phyloP scores from a whole-genome alignment of 1,140 invertebrate genomes.

The Drosophila nigromelanica region DNA sequence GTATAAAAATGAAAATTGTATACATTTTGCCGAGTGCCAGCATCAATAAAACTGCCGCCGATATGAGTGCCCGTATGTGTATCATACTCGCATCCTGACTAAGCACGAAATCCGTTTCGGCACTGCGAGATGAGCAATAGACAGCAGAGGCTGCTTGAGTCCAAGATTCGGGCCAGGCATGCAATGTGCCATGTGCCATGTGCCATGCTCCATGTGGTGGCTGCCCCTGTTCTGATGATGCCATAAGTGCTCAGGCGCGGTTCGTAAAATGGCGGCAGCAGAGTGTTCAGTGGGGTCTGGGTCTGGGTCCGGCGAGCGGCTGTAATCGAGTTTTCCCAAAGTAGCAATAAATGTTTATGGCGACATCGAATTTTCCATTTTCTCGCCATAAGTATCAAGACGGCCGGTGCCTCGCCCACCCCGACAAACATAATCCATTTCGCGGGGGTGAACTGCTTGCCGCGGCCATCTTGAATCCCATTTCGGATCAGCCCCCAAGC shows the following conservation, averaged over 20 bases:
- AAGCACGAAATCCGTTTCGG: conserved; percentile 76
- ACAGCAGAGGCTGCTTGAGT: background rate
- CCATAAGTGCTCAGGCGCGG: conserved; percentile 76
- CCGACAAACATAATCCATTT: conserved; percentile 34
- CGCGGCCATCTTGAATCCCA: conserved; percentile 62
- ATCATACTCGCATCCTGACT: conserved; percentile 57
- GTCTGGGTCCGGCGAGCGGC: conserved; percentile 17
- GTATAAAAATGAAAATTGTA: conserved; percentile 77
- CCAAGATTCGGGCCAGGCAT: conserved; percentile 4
- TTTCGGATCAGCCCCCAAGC: conserved; percentile 27
- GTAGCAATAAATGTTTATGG: conserved; percentile 82
- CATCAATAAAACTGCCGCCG: conserved; percentile 42
- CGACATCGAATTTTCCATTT: conserved; percentile 82
- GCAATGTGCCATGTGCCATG: conserved; percentile 1
- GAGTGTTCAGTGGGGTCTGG: conserved; percentile 36
- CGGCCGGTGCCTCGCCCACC: conserved; percentile 63
- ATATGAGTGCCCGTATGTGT: conserved; percentile 22
- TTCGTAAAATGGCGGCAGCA: conserved; percentile 71
- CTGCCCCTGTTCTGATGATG: conserved; percentile 61
- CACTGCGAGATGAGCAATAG: conserved; percentile 40
- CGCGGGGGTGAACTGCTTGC: conserved; percentile 25
- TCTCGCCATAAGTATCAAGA: conserved; percentile 78
- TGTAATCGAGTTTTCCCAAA: conserved; percentile 80
- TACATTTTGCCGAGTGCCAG: conserved; percentile 68
- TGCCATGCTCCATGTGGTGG: conserved; percentile 8